These are phyloP conservation scores for Pelobates cultripes DNA, from an alignment of 2,797 vertebrate species.

Conservation along the genomic window DNA sequence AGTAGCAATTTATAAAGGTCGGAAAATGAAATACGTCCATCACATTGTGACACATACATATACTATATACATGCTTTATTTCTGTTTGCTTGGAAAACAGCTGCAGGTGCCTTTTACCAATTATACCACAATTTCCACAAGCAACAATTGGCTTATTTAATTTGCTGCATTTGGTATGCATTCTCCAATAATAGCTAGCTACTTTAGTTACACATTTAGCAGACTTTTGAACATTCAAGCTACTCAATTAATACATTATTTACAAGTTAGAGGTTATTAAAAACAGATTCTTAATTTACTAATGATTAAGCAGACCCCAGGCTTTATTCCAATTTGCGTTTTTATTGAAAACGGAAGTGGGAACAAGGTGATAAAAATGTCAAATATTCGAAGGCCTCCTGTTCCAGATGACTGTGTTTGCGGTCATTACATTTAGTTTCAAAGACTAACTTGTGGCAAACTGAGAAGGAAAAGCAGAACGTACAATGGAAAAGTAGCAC, in stretches of 20 bases:
- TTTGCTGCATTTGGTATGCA: constrained; percentile 75
- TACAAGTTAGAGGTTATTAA: constrained; percentile 96
- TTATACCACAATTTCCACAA: constrained; percentile 81
- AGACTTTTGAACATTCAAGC: constrained; percentile 81
- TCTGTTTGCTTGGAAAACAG: constrained; percentile 81
- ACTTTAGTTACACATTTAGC: constrained; percentile 80
- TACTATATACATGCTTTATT: constrained; percentile 79
- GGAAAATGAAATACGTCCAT: constrained; percentile 43
- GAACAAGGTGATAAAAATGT: constrained; percentile 69
- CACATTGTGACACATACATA: constrained; percentile 62
- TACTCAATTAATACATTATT: constrained; percentile 96
- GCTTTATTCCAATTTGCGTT: constrained; percentile 88
- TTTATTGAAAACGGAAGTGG: constrained; percentile 82
- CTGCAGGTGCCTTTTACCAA: constrained; percentile 78
- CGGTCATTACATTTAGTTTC: constrained; percentile 63
- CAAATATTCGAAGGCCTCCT: constrained; percentile 64
- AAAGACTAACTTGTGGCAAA: constrained; percentile 63
- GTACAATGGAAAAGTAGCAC: constrained; percentile 63
- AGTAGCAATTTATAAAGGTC: not conserved
- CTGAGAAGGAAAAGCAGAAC: constrained; percentile 62
- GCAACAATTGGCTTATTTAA: constrained; percentile 83
- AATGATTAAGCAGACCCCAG: constrained; percentile 92
- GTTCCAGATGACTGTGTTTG: constrained; percentile 61
- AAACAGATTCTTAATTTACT: constrained; percentile 97
- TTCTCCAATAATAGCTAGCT: constrained; percentile 71